A percentile compares a stretch with the other conserved stretches of the same genome.
Conservation (phyloP, 2,113 vertebrate genomes). For the Ictidomys tridecemlineatus region DNA sequence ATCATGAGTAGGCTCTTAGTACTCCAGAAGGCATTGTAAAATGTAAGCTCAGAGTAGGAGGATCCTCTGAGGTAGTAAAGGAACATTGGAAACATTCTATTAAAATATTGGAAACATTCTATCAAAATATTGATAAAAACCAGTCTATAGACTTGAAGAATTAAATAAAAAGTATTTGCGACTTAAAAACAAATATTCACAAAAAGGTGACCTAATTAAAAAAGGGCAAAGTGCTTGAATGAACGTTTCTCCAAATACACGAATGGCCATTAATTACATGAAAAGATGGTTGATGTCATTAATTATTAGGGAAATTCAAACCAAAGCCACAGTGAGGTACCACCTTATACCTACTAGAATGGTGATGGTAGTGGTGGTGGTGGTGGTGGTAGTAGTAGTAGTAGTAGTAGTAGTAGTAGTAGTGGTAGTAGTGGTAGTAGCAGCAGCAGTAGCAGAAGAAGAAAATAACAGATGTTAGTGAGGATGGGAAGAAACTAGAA, state of each 20-base stretch:
- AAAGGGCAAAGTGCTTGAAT: neutral
- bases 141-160: neutral
- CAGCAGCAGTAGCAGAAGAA: neutral
- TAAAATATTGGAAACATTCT: constrained; percentile 17
- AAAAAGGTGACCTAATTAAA: neutral
- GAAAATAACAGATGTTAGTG: neutral
- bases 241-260: too few species aligned
- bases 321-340: neutral
- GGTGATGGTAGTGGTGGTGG: neutral
- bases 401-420: neutral
- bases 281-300: too few species aligned
- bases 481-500: neutral
- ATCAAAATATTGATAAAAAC: constrained; percentile 16
- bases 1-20: neutral
- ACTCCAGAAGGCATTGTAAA: neutral
- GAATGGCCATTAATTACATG: too few species aligned
- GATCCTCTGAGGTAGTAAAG: neutral
- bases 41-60: neutral
- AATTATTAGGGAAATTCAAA: neutral
- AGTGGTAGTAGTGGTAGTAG: too few species aligned
- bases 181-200: constrained; percentile 16
- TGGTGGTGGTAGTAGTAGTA: neutral
- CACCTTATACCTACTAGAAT: neutral
- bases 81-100: neutral
- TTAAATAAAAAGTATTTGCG: neutral